These are phyloP conservation scores for Phrynocephalus versicolor DNA, from an alignment of 2,113 vertebrate genomes.

Conservation along the genomic window DNA sequence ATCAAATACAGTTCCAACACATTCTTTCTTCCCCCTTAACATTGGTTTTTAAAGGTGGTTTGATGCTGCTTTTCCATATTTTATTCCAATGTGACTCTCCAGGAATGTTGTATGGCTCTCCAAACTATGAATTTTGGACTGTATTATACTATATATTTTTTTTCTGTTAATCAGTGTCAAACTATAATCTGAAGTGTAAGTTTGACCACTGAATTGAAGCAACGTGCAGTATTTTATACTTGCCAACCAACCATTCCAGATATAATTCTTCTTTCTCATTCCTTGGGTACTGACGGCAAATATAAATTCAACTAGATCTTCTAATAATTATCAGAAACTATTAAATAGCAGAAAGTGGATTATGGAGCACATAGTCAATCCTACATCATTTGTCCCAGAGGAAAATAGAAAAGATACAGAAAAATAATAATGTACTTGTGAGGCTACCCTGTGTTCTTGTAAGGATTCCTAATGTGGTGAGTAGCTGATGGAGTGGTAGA, in stretches of 20 bases:
- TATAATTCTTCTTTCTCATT: not conserved
- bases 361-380: not conserved
- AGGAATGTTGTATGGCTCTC: not conserved
- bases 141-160: conserved; percentile 24
- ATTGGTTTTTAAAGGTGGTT: conserved; percentile 13
- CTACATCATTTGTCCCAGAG: not conserved
- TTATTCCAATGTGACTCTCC: conserved; percentile 5
- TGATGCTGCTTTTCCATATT: not conserved
- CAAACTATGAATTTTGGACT: not conserved
- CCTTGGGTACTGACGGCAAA: not conserved
- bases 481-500: too few species aligned
- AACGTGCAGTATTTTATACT: not conserved
- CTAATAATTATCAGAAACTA: conserved; percentile 10
- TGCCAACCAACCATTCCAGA: not conserved
- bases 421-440: too few species aligned
- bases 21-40: not conserved
- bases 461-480: too few species aligned
- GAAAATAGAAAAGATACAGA: too few species aligned
- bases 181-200: conserved; percentile 9
- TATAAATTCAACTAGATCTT: not conserved
- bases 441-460: too few species aligned
- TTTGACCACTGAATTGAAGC: not conserved
- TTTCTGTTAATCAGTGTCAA: conserved; percentile 16
- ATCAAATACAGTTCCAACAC: not conserved
- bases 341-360: conserved; percentile 34